Evolutionary conservation across 1,140 invertebrate species (phyloP).

Genomic region (Sogatella furcifera): DNA sequence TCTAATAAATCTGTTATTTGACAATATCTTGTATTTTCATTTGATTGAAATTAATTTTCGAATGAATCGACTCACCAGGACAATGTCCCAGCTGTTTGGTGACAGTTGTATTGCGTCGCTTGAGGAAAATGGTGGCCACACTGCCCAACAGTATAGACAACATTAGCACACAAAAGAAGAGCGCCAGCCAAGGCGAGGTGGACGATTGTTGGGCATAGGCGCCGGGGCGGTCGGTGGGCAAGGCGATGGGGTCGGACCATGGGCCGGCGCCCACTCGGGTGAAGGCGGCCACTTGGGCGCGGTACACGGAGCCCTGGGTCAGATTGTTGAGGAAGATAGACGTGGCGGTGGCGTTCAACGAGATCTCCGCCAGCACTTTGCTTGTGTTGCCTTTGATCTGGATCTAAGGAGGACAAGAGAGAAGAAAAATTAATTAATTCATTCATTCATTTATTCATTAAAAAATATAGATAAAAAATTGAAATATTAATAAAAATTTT

Average conservation of each 20-base stretch:
- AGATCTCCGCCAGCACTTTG: constrained; percentile 54
- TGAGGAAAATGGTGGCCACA: constrained; percentile 40
- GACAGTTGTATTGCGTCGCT: constrained; percentile 47
- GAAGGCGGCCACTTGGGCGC: constrained; percentile 57
- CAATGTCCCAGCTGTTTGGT: constrained; percentile 23
- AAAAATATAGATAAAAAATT: too few relatives aligned
- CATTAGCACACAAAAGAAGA: constrained; percentile 54
- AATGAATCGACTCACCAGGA: constrained; percentile 22
- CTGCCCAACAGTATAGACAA: constrained; percentile 53
- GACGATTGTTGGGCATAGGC: constrained; percentile 7
- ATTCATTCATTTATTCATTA: too few relatives aligned
- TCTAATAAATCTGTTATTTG: too few relatives aligned
- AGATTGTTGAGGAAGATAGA: constrained; percentile 63
- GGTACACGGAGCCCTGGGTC: constrained; percentile 53
- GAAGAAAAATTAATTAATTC: not conserved
- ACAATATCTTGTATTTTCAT: too few relatives aligned
- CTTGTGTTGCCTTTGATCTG: constrained; percentile 43
- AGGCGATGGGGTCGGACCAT: constrained; percentile 47
- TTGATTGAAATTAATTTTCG: too few relatives aligned
- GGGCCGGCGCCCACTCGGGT: constrained; percentile 57
- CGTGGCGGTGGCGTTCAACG: constrained; percentile 57
- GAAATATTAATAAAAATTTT: too few relatives aligned
- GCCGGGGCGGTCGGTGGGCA: constrained; percentile 36
- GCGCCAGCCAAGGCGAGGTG: constrained; percentile 65
- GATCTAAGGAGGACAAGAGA: too few relatives aligned